Evolutionary conservation across 1,140 invertebrate genomes (phyloP).

Genomic region (Drosophila subpulchrella): DNA sequence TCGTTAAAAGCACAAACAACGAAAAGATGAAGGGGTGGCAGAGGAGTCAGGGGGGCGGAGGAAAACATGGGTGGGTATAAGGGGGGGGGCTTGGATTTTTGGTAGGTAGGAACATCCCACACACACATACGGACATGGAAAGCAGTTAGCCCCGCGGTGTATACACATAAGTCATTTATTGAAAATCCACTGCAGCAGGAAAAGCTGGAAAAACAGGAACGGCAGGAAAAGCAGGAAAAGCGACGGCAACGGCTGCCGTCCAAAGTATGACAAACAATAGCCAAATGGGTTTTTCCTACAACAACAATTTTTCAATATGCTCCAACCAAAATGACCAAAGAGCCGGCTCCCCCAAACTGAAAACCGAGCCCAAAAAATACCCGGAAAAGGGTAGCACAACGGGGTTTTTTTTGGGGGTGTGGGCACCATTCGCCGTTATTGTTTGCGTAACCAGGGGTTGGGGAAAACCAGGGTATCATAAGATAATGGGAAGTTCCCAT

Average conservation of each 20-base stretch:
- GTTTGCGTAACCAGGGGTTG: constrained; percentile 21
- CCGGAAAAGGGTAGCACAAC: constrained; percentile 22
- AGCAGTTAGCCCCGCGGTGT: constrained; percentile 64
- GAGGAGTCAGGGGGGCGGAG: no score
- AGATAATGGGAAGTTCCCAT: not conserved
- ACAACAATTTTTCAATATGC: constrained; percentile 82
- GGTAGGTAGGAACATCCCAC: not conserved
- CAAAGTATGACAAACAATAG: constrained; percentile 81
- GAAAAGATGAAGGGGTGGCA: not conserved
- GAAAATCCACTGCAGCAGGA: constrained; percentile 68
- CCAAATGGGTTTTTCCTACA: constrained; percentile 80
- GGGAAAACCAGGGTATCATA: not conserved
- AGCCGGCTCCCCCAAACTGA: constrained; percentile 15
- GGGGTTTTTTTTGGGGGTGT: not conserved
- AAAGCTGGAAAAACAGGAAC: constrained; percentile 37
- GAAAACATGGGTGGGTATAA: not conserved
- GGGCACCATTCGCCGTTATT: constrained; percentile 18
- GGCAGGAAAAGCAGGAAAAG: constrained; percentile 30
- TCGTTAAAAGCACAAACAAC: constrained; percentile 78
- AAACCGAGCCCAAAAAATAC: constrained; percentile 29
- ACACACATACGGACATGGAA: constrained; percentile 37
- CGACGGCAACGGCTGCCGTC: constrained; percentile 37
- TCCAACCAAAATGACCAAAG: constrained; percentile 69
- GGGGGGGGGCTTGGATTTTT: not conserved
- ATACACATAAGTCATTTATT: constrained; percentile 78